These are phyloP conservation scores for Nyctibius bracteatus DNA, from an alignment of 2,113 vertebrate genomes.

Conservation along the genomic window DNA sequence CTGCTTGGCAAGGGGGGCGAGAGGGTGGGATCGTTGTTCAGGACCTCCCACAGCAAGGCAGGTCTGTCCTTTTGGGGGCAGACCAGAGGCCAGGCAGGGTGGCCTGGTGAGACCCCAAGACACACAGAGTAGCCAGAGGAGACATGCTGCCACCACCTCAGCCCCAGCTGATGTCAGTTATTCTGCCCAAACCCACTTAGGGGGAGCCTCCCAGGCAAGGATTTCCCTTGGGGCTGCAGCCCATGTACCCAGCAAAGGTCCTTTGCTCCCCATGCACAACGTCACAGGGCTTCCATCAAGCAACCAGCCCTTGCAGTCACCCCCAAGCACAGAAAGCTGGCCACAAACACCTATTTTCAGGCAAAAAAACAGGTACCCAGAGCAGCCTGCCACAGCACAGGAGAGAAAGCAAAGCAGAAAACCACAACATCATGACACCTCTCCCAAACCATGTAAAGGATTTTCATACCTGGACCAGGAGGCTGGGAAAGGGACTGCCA, in stretches of 20 bases:
- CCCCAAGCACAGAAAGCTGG: neutral
- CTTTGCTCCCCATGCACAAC: neutral
- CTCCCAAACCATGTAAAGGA: neutral
- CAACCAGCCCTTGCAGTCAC: neutral
- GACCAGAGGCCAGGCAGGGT: neutral
- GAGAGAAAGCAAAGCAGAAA: neutral
- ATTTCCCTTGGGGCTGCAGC: neutral
- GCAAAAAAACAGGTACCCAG: neutral
- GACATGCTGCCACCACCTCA: too few species aligned
- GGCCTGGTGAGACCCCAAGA: neutral
- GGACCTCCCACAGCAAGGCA: neutral
- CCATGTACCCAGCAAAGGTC: neutral
- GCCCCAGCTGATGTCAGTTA: neutral
- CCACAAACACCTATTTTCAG: neutral
- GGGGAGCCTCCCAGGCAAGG: neutral
- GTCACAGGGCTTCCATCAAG: neutral
- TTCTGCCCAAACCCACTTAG: neutral
- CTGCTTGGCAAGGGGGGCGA: neutral
- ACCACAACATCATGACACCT: neutral
- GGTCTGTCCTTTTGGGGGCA: neutral
- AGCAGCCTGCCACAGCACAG: neutral
- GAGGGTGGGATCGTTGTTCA: neutral
- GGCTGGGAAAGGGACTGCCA: fast-evolving
- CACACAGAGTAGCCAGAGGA: fast-evolving
- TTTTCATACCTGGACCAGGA: neutral